Evolutionary conservation across 2,113 vertebrate genomes (phyloP), one percentile per base, ranked within the genome.

Genomic region (Oryzias curvinotus): DNA sequence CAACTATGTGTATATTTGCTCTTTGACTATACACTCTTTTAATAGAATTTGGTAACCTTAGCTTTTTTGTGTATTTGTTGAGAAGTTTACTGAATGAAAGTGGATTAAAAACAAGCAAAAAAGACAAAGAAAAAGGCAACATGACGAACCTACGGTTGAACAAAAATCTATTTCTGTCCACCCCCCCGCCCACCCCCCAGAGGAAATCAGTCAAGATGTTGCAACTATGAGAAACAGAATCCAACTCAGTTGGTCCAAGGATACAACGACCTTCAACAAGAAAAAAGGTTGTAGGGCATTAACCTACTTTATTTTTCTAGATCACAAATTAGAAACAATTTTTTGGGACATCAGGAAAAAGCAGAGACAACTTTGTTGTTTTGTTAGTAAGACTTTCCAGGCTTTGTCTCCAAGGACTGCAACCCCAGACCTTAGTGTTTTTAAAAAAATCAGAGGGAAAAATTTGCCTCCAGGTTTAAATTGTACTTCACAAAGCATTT

Each of bases 121-220:
- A 52, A 23, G 50, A 14, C 18, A 49, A 36, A 36, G 2, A 13
- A 13, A 36, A 36, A 36, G 8, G 36, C 8, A 36, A 3, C 5
- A 54, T 19, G 55, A 60, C 45, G 43, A n/a, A 71, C 62, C 56
- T 45, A 49, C 66, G 78, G 57, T 58, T 46, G 64, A 81, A 60
- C 26, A 62, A 36, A 69, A 79, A 55, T 74, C 73, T 68, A 90
- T 80, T 87, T 58, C 73, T 42, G 78, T 83, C 65, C 19, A 53
- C 19, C 48, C 48, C 71, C 87, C 83, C 85, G 3, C 65, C 19
- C 51, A 18, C 48, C 48, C 71, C 87, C 83, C 85, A 4, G 60
- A 87, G 85, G 84, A 89, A 87, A 83, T 83, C 76, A 85, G 65
- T 21, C 3, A 48, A 61, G 78, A 70, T 62, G 67, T 60, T 30